Evolutionary conservation across 2,113 vertebrate species (phyloP).

Genomic region (Siphamia tubifer): DNA sequence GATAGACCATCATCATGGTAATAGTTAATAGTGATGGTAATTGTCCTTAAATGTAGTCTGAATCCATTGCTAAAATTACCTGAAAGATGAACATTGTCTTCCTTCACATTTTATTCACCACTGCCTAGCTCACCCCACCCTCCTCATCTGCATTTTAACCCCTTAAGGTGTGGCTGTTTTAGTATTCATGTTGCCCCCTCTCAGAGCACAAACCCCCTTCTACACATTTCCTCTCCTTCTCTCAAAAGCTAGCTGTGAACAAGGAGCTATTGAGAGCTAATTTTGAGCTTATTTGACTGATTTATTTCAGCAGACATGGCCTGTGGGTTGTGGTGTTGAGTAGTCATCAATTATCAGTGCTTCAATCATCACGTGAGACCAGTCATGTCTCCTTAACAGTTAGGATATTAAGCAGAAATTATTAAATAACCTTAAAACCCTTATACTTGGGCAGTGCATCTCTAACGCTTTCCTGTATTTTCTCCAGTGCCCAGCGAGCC

Average conservation of each 20-base stretch:
- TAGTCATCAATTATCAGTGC: constrained; percentile 27
- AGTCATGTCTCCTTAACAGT: constrained; percentile 17
- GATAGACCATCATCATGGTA: constrained; percentile 12
- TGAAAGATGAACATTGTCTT: constrained; percentile 34
- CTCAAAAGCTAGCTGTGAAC: constrained; percentile 36
- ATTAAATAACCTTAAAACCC: neutral
- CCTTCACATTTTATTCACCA: constrained; percentile 28
- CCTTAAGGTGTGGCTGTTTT: constrained; percentile 33
- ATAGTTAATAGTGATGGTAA: constrained; percentile 18
- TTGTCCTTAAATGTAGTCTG: neutral
- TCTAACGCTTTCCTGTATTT: neutral
- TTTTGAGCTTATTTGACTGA: constrained; percentile 55
- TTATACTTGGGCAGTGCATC: neutral
- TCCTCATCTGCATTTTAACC: constrained; percentile 54
- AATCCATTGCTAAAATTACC: constrained; percentile 13
- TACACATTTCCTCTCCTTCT: neutral
- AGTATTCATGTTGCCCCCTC: constrained; percentile 27
- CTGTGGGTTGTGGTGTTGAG: constrained; percentile 26
- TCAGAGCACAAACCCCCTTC: neutral
- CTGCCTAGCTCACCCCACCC: constrained; percentile 9
- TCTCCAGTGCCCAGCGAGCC: constrained; percentile 94
- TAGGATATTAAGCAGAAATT: neutral
- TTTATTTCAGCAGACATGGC: constrained; percentile 50
- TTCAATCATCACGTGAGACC: constrained; percentile 1
- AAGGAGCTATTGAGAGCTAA: constrained; percentile 49